Percentiles rank a stretch among this genome's conserved stretches.
Evolutionary conservation across 2,797 vertebrate genomes (phyloP).

Genomic region (Catostomus latipinnis): DNA sequence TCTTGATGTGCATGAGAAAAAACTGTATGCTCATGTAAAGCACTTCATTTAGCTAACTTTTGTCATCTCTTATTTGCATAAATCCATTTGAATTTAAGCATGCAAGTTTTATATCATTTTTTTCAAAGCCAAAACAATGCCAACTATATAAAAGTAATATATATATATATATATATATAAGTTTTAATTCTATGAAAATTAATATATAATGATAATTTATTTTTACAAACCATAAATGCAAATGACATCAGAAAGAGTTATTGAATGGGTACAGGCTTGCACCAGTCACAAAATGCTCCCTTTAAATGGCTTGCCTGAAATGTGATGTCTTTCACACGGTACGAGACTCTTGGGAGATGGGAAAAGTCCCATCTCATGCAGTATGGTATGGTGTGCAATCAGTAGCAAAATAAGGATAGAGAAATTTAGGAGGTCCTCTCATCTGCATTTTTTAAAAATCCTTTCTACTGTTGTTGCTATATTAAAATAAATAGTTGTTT

Average conservation of each 20-base stretch:
- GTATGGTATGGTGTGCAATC: slow-evolving; percentile 25
- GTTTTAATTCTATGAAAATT: slow-evolving; percentile 49
- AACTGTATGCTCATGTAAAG: slow-evolving; percentile 52
- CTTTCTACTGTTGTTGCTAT: slow-evolving; percentile 74
- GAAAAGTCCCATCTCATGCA: not conserved
- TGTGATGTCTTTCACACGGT: slow-evolving; percentile 10
- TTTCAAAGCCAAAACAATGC: slow-evolving; percentile 72
- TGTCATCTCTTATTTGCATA: slow-evolving; percentile 32
- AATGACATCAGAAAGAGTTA: slow-evolving; percentile 17
- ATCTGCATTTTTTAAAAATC: slow-evolving; percentile 73
- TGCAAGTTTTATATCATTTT: slow-evolving; percentile 44
- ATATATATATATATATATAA: slow-evolving; percentile 57
- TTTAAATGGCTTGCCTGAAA: slow-evolving; percentile 29
- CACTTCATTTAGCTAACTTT: slow-evolving; percentile 30
- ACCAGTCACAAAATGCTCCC: slow-evolving; percentile 20
- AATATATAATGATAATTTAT: slow-evolving; percentile 40
- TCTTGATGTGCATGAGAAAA: slow-evolving; percentile 58
- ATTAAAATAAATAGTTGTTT: slow-evolving; percentile 78
- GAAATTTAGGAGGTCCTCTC: slow-evolving; percentile 30
- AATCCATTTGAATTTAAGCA: slow-evolving; percentile 37
- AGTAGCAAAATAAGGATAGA: slow-evolving; percentile 57
- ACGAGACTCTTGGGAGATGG: not conserved
- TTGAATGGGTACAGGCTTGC: slow-evolving; percentile 24
- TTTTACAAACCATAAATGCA: slow-evolving; percentile 38
- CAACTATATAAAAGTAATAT: slow-evolving; percentile 76